Base-by-base conservation (phyloP, 2,888 invertebrate species). In the Stictocephala bisonia region DNA sequence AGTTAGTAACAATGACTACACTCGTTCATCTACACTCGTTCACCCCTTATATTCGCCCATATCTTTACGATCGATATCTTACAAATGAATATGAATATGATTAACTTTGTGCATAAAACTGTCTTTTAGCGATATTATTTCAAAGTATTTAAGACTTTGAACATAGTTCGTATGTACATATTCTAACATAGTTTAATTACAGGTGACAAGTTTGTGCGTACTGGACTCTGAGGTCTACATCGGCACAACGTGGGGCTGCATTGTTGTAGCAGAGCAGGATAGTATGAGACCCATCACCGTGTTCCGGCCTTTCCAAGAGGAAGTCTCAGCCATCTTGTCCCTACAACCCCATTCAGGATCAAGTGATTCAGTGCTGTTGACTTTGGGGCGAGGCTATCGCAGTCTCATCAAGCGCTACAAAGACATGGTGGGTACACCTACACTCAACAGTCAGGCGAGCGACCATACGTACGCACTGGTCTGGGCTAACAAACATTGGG, bases 231-330 rank as follows among this genome's bases (percentile, higher is more conserved):
- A 91, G 80, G 85, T 97, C 44, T 96, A 95, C 83, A 91, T 95
- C 75, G 98, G 98, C 53, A 98, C 98, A 0, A 95, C 95, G 6
- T 94, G 95, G 93, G 99, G 99, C 24, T 96, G 96, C 83, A 86
- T 99, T 53, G 92, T 98, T 68, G 93, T 97, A 4, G 94, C 95
- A 0, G 96, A 96, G 83, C 89, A 91, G 18, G 86, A 87, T 72
- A 89, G 92, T 0, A 87, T 97, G 79, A 86, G 94, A 1, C 97
- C 97, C 0, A 90, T 96, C 73, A 95, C 95, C 2, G 93, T 97
- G n/a, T 96, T 96, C 86, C 87, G 96, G 41, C 95, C 96, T 0
- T 95, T 94, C 81, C 93, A 95, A 83, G 92, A 92, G 79, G 92
- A 95, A 84, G 89, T 92, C 13, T 86, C 87, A 68, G 87, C 88